Conservation (phyloP, 2,113 vertebrate genomes). For the Callopanchax toddi region DNA sequence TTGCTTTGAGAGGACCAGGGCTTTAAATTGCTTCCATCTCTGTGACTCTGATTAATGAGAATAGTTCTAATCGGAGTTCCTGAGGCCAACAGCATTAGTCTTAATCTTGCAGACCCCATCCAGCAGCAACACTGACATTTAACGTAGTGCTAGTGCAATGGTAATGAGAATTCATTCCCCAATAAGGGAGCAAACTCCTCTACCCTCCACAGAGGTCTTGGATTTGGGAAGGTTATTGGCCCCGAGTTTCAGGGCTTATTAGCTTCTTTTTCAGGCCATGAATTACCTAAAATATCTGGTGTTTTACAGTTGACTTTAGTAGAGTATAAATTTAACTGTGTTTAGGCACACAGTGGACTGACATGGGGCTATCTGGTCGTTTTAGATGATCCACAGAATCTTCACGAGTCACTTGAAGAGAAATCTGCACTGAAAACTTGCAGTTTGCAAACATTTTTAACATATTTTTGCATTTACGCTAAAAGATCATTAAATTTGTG, state of each 20-base stretch:
- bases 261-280: constrained; percentile 72
- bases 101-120: constrained; percentile 77
- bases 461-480: too few species aligned
- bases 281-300: constrained; percentile 69
- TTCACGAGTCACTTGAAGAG: too few species aligned
- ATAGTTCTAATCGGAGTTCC: constrained; percentile 81
- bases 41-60: constrained; percentile 80
- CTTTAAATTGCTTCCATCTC: constrained; percentile 81
- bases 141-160: constrained; percentile 78
- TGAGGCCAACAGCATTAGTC: constrained; percentile 81
- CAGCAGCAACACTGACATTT: constrained; percentile 79
- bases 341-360: constrained; percentile 46
- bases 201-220: constrained; percentile 48
- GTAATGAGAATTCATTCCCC: constrained; percentile 79
- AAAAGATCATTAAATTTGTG: too few species aligned
- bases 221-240: constrained; percentile 70
- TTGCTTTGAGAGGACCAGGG: constrained; percentile 68
- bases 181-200: constrained; percentile 60
- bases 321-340: constrained; percentile 55
- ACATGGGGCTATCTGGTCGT: background rate
- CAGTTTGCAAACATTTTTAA: too few species aligned
- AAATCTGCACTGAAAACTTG: too few species aligned
- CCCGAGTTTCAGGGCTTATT: constrained; percentile 71
- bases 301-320: constrained; percentile 62
- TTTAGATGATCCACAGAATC: too few species aligned